Base-by-base conservation (phyloP, 2,888 invertebrate species). In the Campaea margaritaria region DNA sequence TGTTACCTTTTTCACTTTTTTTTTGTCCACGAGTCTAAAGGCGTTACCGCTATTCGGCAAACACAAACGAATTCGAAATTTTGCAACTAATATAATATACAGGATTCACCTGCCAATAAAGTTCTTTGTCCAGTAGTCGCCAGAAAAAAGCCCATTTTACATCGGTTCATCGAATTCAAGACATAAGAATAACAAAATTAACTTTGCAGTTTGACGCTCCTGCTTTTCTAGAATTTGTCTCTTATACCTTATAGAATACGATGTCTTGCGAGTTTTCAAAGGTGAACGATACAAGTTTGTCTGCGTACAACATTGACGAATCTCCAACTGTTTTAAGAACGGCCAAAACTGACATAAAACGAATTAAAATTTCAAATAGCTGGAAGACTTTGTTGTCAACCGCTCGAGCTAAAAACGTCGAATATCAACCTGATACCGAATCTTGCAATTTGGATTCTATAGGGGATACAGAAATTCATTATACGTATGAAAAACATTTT, bases 291-390 rank as follows among this genome's bases (percentile, higher is more conserved):
- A 28, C 65, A 68, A 61, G 16, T 72, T 82, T 77, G 84, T 70
- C 62, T 58, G 65, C 66, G 69, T 67, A 74, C 75, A 85, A 86
- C 88, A 82, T 87, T 89, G 89, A 89, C 84, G 87, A 82, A 89
- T 91, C 80, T 80, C 82, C 79, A 72, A 73, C 85, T 86, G 81
- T 83, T 85, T 87, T 85, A 83, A 83, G 84, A 82, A 79, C 82
- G 81, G 75, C 77, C 86, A 82, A 86, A 87, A 79, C 75, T 83
- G 87, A 83, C 82, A 85, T 88, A 85, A 82, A 79, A 73, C 74
- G 76, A 83, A 87, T 91, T 87, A 87, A 83, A 89, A 88, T 91
- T 91, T 87, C 84, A 89, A 89, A 90, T 89, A 80, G 74, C 78
- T 62, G 67, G 68, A 74, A 78, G 74, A 80, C 83, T 81, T 82